Evolutionary conservation across 1,140 invertebrate species (phyloP).

Genomic region (Magallana ariakensis): DNA sequence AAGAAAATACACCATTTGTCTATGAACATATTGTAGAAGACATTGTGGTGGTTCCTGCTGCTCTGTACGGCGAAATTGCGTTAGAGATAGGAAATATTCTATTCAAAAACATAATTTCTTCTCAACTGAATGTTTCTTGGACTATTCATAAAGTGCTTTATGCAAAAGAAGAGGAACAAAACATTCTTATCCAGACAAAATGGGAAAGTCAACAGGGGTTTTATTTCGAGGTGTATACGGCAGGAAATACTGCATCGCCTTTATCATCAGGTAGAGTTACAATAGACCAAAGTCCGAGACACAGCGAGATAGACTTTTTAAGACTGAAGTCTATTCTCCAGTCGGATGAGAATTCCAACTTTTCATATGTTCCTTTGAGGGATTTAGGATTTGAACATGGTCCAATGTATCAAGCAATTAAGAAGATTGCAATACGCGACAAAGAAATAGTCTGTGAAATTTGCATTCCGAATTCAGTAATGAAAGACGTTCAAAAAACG

Average conservation of each 20-base stretch:
- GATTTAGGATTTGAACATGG: conserved; percentile 32
- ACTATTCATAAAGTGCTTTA: not conserved
- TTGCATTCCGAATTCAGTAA: not conserved
- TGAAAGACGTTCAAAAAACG: not conserved
- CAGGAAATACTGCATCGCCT: not conserved
- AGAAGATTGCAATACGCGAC: not conserved
- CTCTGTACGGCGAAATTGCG: conserved; percentile 50
- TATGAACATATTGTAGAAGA: conserved; percentile 51
- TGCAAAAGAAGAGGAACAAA: not conserved
- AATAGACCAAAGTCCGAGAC: not conserved
- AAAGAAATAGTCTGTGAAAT: not conserved
- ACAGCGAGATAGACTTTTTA: not conserved
- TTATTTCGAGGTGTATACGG: not conserved
- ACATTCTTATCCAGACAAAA: not conserved
- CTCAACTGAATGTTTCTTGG: conserved; percentile 1
- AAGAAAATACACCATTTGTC: conserved; percentile 45
- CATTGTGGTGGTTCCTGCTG: conserved; percentile 45
- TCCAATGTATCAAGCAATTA: not conserved
- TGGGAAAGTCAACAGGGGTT: not conserved
- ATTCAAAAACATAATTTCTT: not conserved
- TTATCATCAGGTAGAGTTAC: not conserved
- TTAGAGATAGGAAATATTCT: conserved; percentile 40
- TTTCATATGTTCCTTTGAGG: not conserved
- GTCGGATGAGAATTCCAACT: not conserved
- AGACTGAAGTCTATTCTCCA: not conserved